A percentile compares a stretch with the other conserved stretches of the same genome.
phyloP scores from a whole-genome alignment of 1,140 invertebrate genomes.

The Artemia franciscana region DNA sequence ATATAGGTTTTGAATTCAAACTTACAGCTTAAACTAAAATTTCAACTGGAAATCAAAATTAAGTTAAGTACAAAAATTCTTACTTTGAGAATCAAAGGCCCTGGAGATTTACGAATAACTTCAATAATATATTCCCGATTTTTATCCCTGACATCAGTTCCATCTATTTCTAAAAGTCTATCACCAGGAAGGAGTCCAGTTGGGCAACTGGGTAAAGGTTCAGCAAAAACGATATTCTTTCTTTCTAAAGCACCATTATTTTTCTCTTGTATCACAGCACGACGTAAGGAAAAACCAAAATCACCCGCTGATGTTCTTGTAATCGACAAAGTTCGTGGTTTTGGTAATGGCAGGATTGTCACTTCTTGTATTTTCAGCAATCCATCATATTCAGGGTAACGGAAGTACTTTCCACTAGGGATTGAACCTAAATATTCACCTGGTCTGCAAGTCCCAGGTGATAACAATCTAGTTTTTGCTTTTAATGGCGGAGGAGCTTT shows the following conservation, averaged over 20 bases:
- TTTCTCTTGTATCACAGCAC: constrained; percentile 42
- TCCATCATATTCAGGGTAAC: constrained; percentile 16
- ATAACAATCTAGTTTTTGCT: no score
- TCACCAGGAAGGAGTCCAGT: constrained; percentile 57
- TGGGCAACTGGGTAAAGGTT: constrained; percentile 19
- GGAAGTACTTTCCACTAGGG: not conserved
- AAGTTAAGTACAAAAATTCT: no score
- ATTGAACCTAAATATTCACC: not conserved
- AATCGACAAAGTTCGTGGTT: constrained; percentile 47
- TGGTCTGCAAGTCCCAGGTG: no score
- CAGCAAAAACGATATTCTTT: constrained; percentile 67
- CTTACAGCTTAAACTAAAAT: no score
- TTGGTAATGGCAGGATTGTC: constrained; percentile 40
- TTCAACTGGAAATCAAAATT: no score
- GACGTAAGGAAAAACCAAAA: constrained; percentile 80
- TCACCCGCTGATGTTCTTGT: constrained; percentile 64
- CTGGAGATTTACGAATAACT: constrained; percentile 60
- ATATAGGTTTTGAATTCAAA: no score
- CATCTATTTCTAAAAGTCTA: constrained; percentile 71
- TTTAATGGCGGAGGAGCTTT: not conserved
- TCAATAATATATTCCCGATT: constrained; percentile 78
- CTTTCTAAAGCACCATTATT: constrained; percentile 20
- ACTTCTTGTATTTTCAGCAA: constrained; percentile 54
- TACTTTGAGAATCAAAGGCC: constrained; percentile 61
- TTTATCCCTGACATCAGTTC: constrained; percentile 54